Evolutionary conservation across 2,797 vertebrate species (phyloP), one percentile per base, ranked within the genome.

Genomic region (Pangasius larnaudii): DNA sequence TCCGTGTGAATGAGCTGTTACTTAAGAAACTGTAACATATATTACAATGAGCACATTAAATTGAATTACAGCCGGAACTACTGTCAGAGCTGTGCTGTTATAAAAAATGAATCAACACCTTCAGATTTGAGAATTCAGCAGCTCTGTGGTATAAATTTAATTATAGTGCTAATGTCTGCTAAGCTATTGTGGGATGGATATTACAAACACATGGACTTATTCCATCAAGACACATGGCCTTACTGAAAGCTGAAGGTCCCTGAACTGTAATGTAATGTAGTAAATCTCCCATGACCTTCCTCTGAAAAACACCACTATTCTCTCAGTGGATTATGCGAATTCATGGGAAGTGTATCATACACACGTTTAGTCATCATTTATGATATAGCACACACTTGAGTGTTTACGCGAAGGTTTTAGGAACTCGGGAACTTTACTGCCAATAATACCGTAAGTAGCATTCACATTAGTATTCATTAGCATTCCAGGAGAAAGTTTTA

Each of bases 181-280:
- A 33, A 56, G 87, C 18, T 83, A 86, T 90, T 80, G 91, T 87
- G 88, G 92, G 91, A 93, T 91, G 91, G 72, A 86, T 90, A 89
- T 86, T 89, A 88, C 91, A 89, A 93, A 94, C 88, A 90, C 87
- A 77, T 82, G 87, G 67, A 78, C 72, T 88, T 89, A 91, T 92
- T 90, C 89, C 85, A 39, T 89, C 89, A 91, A 79, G 90, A 91
- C 90, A 69, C 90, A 82, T 89, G 77, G 75, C n/a, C 56, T 67
- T 77, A 56, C 19, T 65, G 89, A 86, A 82, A 42, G 27, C 81
- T 87, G 39, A 86, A 36, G 67, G 39, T 61, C 36, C 67, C 61
- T 88, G 86, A 88, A 84, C 63, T 85, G 79, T 39, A 39, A 39
- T 39, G 39, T 39, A 39, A 39, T 39, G 84, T 36, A 39, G 39